Conservation (phyloP, 2,797 vertebrate species). For the Presbytis comata region DNA sequence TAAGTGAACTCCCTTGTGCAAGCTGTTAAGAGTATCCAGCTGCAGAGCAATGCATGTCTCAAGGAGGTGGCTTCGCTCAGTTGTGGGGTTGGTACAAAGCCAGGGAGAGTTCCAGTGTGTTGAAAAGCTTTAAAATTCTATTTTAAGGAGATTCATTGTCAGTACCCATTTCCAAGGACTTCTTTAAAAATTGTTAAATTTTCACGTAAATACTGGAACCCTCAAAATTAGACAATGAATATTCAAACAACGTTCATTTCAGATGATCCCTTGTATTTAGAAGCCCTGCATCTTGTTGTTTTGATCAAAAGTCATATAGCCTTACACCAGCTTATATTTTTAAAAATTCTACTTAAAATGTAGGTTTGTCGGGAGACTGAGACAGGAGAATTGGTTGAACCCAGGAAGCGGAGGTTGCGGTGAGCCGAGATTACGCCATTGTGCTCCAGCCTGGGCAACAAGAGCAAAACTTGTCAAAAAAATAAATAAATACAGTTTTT, state of each 20-base stretch:
- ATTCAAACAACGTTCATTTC: neutral
- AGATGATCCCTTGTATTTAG: neutral
- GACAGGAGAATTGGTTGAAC: too few species aligned
- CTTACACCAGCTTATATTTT: neutral
- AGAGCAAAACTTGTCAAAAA: too few species aligned
- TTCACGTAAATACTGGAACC: neutral
- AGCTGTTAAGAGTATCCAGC: neutral
- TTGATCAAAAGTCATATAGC: neutral
- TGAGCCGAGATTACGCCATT: too few species aligned
- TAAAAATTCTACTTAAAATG: too few species aligned
- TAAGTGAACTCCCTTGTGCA: neutral
- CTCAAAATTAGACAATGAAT: neutral
- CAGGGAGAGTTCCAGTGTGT: neutral
- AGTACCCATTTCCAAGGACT: neutral
- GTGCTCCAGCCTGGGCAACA: too few species aligned
- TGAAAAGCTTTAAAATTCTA: neutral
- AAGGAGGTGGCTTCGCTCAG: neutral
- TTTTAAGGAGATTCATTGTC: neutral
- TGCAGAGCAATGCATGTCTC: neutral
- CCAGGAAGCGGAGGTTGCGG: too few species aligned
- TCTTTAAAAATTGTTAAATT: neutral
- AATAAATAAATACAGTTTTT: neutral
- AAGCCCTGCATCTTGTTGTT: neutral
- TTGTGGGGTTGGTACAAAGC: neutral
- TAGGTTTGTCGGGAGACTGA: too few species aligned